phyloP scores from a whole-genome alignment of 2,888 invertebrate genomes.

The Tenthredo mesomela region DNA sequence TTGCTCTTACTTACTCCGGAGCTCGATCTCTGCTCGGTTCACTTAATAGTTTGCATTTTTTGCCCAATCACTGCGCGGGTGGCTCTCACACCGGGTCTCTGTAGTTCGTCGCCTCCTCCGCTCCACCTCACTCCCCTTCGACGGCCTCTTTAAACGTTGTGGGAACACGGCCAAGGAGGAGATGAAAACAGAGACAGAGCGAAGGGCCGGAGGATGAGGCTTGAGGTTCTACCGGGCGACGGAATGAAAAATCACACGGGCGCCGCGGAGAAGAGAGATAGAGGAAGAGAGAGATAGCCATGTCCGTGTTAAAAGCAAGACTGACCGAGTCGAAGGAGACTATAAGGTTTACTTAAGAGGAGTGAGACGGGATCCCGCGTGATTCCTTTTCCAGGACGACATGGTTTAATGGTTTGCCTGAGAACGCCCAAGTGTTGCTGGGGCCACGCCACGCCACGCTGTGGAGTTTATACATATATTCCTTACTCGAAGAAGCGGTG shows the following conservation, averaged over 20 bases:
- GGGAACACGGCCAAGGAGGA: slow-evolving; percentile 37
- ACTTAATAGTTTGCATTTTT: slow-evolving; percentile 51
- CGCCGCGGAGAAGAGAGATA: slow-evolving; percentile 33
- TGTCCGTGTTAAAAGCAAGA: slow-evolving; percentile 23
- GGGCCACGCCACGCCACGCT: not conserved
- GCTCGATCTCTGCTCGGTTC: slow-evolving; percentile 22
- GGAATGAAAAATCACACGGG: slow-evolving; percentile 49
- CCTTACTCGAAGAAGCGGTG: not conserved
- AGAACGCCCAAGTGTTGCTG: slow-evolving; percentile 57
- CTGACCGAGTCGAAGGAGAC: slow-evolving; percentile 41
- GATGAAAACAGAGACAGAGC: not conserved
- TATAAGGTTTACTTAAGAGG: slow-evolving; percentile 50
- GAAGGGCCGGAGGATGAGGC: slow-evolving; percentile 24
- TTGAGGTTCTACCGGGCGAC: not conserved
- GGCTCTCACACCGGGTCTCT: slow-evolving; percentile 43
- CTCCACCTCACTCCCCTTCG: not conserved
- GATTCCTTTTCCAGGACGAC: slow-evolving; percentile 62
- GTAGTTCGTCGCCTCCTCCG: slow-evolving; percentile 20
- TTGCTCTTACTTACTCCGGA: slow-evolving; percentile 29
- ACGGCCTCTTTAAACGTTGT: slow-evolving; percentile 43
- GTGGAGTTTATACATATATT: not conserved
- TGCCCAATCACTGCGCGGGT: slow-evolving; percentile 54
- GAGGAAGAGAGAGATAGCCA: slow-evolving; percentile 4
- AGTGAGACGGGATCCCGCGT: slow-evolving; percentile 50
- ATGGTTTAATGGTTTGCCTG: slow-evolving; percentile 66